Conservation (phyloP, 1,140 invertebrate species). For the Hyphantria cunea region DNA sequence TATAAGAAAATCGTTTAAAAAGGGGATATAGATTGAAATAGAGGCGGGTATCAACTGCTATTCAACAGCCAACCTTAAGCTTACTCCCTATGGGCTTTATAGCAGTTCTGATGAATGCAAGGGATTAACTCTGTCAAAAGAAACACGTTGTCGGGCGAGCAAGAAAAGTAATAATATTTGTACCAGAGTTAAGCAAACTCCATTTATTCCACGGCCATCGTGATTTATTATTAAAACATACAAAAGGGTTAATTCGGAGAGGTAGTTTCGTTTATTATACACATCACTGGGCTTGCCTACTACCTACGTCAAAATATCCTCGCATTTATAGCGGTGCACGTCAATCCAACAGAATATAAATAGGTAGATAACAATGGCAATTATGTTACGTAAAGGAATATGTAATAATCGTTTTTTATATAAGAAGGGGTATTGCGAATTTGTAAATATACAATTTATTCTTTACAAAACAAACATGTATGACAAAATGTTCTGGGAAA, state of each 20-base stretch:
- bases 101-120: slow-evolving; percentile 26
- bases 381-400: too few species aligned
- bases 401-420: too few species aligned
- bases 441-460: too few species aligned
- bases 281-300: too few species aligned
- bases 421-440: too few species aligned
- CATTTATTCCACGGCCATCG: slow-evolving; percentile 9
- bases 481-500: too few species aligned
- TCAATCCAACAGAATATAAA: too few species aligned
- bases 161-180: slow-evolving; percentile 25
- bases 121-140: slow-evolving; percentile 26
- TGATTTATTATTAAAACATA: neutral
- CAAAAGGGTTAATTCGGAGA: neutral
- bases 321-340: too few species aligned
- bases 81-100: slow-evolving; percentile 23
- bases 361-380: too few species aligned
- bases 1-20: slow-evolving; percentile 7
- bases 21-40: slow-evolving; percentile 7
- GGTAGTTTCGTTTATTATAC: too few species aligned
- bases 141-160: slow-evolving; percentile 17
- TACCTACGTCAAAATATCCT: too few species aligned
- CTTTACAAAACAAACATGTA: too few species aligned
- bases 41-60: slow-evolving; percentile 17
- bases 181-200: slow-evolving; percentile 25
- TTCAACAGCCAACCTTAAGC: slow-evolving; percentile 18